Percentiles rank a stretch among this genome's conserved stretches.
phyloP scores from a whole-genome alignment of 30 jellyfish, hydroid and myxozoan genomes.

The Cassiopea xamachana region DNA sequence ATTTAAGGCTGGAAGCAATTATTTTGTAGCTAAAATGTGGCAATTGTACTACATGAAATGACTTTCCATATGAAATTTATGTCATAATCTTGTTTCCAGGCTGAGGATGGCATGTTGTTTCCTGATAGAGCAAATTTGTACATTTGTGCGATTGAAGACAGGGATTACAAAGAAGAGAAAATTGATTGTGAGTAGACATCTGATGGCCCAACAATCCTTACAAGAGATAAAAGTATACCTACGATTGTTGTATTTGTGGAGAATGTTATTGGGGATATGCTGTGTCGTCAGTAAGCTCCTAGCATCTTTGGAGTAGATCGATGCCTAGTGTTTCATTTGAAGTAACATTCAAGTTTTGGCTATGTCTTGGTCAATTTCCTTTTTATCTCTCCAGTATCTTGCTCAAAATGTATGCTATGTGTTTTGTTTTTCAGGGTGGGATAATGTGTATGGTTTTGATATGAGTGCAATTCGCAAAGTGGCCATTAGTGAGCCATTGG shows the following conservation, averaged over 20 bases:
- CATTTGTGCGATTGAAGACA: conserved; percentile 98
- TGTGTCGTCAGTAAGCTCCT: no score
- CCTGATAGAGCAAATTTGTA: conserved; percentile 97
- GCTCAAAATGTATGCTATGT: no score
- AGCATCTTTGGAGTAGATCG: no score
- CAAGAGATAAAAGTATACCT: no score
- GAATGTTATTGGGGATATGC: no score
- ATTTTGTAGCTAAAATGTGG: no score
- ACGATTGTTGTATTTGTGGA: no score
- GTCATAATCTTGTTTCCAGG: conserved; percentile 22
- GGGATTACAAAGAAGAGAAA: conserved; percentile 97
- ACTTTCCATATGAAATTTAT: no score
- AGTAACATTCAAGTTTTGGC: no score
- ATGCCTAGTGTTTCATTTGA: no score
- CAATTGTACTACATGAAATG: no score
- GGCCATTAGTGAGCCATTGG: conserved; percentile 97
- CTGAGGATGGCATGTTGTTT: conserved; percentile 93
- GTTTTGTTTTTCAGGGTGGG: conserved; percentile 92
- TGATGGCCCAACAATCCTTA: not conserved
- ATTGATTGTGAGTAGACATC: conserved; percentile 76
- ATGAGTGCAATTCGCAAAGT: conserved; percentile 97
- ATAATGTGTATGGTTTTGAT: conserved; percentile 98
- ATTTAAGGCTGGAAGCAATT: no score
- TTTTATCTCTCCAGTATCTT: not conserved
- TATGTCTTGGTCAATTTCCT: not conserved